These are phyloP conservation scores for Coregonus clupeaformis DNA, from an alignment of 2,113 vertebrate species.

Conservation along the genomic window DNA sequence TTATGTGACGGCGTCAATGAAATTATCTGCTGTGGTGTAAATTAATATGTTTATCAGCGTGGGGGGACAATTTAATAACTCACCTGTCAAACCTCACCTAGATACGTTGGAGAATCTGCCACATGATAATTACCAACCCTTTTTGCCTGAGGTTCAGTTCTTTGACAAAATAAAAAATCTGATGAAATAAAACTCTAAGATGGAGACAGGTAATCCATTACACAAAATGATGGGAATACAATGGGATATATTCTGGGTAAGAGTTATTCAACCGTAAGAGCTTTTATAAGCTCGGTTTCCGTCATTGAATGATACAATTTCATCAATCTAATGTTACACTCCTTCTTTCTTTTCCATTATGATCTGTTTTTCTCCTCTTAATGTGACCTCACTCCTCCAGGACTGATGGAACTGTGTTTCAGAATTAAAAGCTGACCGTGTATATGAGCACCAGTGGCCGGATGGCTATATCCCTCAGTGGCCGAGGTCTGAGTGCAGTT, in stretches of 20 bases:
- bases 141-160: conserved; percentile 58
- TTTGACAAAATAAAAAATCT: conserved; percentile 50
- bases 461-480: background rate
- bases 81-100: conserved; percentile 71
- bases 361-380: conserved; percentile 43
- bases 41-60: conserved; percentile 80
- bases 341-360: conserved; percentile 56
- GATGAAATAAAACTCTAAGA: conserved; percentile 68
- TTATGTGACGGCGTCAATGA: conserved; percentile 68
- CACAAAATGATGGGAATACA: conserved; percentile 62
- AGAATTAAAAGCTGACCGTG: conserved; percentile 47
- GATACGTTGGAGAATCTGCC: conserved; percentile 68
- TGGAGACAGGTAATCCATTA: conserved; percentile 63
- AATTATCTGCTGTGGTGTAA: conserved; percentile 75
- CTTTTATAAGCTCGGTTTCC: conserved; percentile 64
- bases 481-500: background rate
- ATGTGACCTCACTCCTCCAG: conserved; percentile 23
- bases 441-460: conserved; percentile 27
- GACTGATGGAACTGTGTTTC: conserved; percentile 36
- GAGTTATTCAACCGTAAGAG: conserved; percentile 69
- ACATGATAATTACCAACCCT: conserved; percentile 71
- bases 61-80: conserved; percentile 76
- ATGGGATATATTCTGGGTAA: conserved; percentile 55
- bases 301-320: conserved; percentile 47
- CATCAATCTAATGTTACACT: conserved; percentile 71